Base-by-base conservation (phyloP, 23 tunicate species). In the Ciona savignyi region DNA sequence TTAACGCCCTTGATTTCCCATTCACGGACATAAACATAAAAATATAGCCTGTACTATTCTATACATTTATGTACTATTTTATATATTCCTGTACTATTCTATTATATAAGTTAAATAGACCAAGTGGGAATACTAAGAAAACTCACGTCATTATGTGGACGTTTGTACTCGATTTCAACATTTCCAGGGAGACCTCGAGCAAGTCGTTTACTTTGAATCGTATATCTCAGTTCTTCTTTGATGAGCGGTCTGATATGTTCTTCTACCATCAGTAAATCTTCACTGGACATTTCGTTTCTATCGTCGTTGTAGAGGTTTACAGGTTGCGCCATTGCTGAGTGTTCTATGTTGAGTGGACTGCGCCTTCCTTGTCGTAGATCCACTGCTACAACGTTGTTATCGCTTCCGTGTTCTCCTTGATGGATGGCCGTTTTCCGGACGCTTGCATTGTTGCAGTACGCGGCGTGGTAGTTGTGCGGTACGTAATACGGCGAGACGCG, bases 181-280 rank as follows among this genome's bases (percentile, higher is more conserved):
- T 34, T 81, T 29, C 51, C 83, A 9, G 97, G 97, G 32, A 90
- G 67, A 9, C 97, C 97, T 67, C 88, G 77, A 1, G 97, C 97
- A 24, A 75, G 60, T 70, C 97, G 32, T 73, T 79, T 83, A 70
- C 80, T 74, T 56, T 84, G 89, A 24, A 90, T 90, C 0, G 97
- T 73, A 29, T 77, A 78, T 31, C 97, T 74, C 30, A 90, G 68
- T 60, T 90, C 97, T 74, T 83, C 90, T 69, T 90, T 90, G 15
- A 90, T 90, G 4, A 90, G 77, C n/a, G 97, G 90, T 26, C 97
- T 72, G 20, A 86, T 78, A 22, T 80, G 89, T 72, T 89, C 96
- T 30, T 89, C 96, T 34, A 80, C 96, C 61, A 74, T 23, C 60
- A 89, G 81, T 26, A 78, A n/a, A 35, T 89, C 88, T 0, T 83